Evolutionary conservation across 1,140 invertebrate species (phyloP), one percentile per base, ranked within the genome.

Genomic region (Drosophila athabasca): DNA sequence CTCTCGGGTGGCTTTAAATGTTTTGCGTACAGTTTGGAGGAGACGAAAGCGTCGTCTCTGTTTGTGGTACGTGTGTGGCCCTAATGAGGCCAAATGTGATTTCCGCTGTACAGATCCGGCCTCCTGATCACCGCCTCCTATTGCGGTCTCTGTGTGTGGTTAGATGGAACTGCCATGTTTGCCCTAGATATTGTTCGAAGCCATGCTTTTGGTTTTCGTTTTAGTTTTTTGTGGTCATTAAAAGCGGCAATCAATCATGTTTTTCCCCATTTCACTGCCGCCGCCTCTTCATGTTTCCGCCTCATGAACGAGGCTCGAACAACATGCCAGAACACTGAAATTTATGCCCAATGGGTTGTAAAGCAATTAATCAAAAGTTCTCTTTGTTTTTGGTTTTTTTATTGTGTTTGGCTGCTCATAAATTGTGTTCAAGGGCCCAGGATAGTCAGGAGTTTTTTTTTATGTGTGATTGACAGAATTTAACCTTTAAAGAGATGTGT

Each of bases 191-290:
- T 54, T 54, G 48, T 52, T 31, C 29, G 13, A 24, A 7, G 44
- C 22, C 43, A 11, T n/a, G 35, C 29, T 17, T 24, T 54, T 29
- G 9, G 41, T 24, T 43, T 19, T 1, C 0, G 17, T 19, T 19
- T 19, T 19, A 1, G 17, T 19, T 19, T 19, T 46, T 57, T 41
- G 22, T 44, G 41, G 55, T 48, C 69, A 59, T 79, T 79, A 77
- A 68, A 67, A 74, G 51, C 4, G 39, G 75, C 48, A 45, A 79
- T 77, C 69, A 79, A 79, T 77, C 74, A 77, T 54, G 45, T 48
- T 62, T 62, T 49, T 9, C 31, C 60, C 61, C 19, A 26, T 31
- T 24, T 48, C 29, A 46, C 22, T 51, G 15, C 11, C 29, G 41
- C 22, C 45, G 15, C 11, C 15, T 29, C 17, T 54, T 59, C 39